These are phyloP conservation scores for Microcebus murinus DNA, from an alignment of 2,113 vertebrate genomes.

Conservation along the genomic window DNA sequence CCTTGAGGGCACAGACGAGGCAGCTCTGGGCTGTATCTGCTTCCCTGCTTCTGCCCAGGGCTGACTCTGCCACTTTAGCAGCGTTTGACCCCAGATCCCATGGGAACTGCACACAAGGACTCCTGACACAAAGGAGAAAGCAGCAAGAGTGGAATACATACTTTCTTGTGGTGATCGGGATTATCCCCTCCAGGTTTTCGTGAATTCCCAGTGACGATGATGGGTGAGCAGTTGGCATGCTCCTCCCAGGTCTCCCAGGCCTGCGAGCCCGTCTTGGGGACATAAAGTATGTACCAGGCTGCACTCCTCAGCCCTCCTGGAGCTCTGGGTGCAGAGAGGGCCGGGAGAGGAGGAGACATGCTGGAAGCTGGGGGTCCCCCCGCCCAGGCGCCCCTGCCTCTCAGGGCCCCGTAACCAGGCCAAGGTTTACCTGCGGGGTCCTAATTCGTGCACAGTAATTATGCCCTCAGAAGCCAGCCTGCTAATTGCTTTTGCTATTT, in stretches of 20 bases:
- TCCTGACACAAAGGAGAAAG: background rate
- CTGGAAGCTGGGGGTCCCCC: background rate
- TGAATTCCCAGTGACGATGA: background rate
- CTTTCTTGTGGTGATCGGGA: fast-evolving
- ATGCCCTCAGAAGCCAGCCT: constrained; percentile 14
- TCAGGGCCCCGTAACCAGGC: background rate
- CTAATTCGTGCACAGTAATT: background rate
- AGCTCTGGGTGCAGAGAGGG: background rate
- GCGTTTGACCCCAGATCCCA: background rate
- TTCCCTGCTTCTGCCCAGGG: fast-evolving
- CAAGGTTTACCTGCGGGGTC: constrained; percentile 44
- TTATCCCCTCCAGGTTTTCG: background rate
- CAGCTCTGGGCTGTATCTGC: background rate
- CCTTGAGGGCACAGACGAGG: background rate
- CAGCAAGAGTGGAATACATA: background rate
- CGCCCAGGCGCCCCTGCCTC: background rate
- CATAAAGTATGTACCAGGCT: fast-evolving
- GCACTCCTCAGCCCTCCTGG: background rate
- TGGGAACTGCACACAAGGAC: background rate
- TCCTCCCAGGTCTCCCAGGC: background rate
- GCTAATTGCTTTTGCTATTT: constrained; percentile 77
- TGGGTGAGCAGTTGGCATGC: no score
- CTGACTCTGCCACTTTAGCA: background rate
- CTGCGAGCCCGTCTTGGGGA: no score
- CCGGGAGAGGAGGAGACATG: background rate